phyloP scores from a whole-genome alignment of 2,797 vertebrate genomes.

The Siniperca obscura region DNA sequence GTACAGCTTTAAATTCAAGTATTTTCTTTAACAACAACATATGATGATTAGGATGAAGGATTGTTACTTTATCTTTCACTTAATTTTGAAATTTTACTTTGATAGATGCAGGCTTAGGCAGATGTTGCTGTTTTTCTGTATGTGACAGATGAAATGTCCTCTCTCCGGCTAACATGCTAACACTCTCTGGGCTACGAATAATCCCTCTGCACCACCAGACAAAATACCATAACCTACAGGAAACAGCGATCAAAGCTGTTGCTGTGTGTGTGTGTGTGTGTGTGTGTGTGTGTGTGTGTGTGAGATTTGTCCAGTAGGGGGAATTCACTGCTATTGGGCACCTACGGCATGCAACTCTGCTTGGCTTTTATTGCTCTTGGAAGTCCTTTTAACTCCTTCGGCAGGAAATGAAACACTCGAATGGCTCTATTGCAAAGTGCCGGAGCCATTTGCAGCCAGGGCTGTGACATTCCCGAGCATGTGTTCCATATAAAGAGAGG shows the following conservation, averaged over 20 bases:
- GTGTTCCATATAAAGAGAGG: constrained; percentile 78
- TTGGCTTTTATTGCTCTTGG: constrained; percentile 74
- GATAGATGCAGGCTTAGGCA: constrained; percentile 18
- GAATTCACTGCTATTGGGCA: constrained; percentile 65
- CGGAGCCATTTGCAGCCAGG: constrained; percentile 66
- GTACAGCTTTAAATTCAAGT: not conserved
- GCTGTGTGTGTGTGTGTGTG: constrained; percentile 33
- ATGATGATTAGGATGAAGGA: not conserved
- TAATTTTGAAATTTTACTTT: not conserved
- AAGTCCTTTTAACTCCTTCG: constrained; percentile 75
- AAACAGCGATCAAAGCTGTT: constrained; percentile 55
- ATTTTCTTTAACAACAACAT: not conserved
- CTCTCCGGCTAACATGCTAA: constrained; percentile 61
- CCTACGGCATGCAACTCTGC: constrained; percentile 63
- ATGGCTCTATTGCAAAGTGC: constrained; percentile 72
- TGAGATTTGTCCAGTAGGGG: constrained; percentile 44
- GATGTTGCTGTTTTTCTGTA: constrained; percentile 25
- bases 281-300: constrained; percentile 24
- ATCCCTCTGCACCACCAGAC: constrained; percentile 42
- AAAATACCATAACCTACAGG: constrained; percentile 59
- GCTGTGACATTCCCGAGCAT: constrained; percentile 75
- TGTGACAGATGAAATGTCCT: constrained; percentile 53
- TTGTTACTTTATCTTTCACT: constrained; percentile 1
- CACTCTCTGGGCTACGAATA: constrained; percentile 43
- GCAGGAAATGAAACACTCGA: constrained; percentile 90